These are phyloP conservation scores for Ceratoteleas bidentatus DNA, from an alignment of 1,140 invertebrate genomes.

Conservation along the genomic window DNA sequence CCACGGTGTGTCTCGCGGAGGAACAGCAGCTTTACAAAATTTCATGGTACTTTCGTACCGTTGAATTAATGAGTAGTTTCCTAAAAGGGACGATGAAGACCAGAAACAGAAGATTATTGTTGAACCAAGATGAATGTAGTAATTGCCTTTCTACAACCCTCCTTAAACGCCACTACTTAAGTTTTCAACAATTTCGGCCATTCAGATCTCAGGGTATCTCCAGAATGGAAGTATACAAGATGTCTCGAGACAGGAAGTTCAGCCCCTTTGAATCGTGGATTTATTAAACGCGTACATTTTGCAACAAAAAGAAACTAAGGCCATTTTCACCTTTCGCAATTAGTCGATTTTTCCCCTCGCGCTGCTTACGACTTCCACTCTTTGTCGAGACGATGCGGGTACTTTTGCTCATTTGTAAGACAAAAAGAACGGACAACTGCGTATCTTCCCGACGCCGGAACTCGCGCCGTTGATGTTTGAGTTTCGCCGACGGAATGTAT, in stretches of 20 bases:
- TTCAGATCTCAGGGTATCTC: conserved; percentile 59
- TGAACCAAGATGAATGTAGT: conserved; percentile 64
- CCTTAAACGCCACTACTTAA: conserved; percentile 63
- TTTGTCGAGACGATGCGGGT: conserved; percentile 59
- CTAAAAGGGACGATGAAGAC: conserved; percentile 58
- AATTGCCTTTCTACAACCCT: conserved; percentile 63
- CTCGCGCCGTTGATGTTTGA: conserved; percentile 45
- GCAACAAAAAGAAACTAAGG: conserved; percentile 59
- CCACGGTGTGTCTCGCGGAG: conserved; percentile 16
- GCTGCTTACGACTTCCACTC: conserved; percentile 55
- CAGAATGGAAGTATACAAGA: conserved; percentile 52
- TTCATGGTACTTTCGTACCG: conserved; percentile 47
- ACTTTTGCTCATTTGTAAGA: conserved; percentile 60
- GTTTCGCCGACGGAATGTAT: conserved; percentile 28
- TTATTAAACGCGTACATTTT: conserved; percentile 66
- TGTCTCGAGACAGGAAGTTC: conserved; percentile 58
- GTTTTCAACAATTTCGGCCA: conserved; percentile 66
- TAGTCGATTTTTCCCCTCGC: conserved; percentile 61
- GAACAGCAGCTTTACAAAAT: conserved; percentile 50
- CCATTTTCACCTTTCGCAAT: conserved; percentile 63
- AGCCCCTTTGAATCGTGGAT: conserved; percentile 54
- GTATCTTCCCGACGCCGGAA: conserved; percentile 35
- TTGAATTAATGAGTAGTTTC: conserved; percentile 62
- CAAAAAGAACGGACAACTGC: conserved; percentile 38
- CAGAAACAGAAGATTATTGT: conserved; percentile 66